Evolutionary conservation across 2,888 invertebrate genomes (phyloP), one percentile per base, ranked within the genome.

Genomic region (Proisotoma minuta): DNA sequence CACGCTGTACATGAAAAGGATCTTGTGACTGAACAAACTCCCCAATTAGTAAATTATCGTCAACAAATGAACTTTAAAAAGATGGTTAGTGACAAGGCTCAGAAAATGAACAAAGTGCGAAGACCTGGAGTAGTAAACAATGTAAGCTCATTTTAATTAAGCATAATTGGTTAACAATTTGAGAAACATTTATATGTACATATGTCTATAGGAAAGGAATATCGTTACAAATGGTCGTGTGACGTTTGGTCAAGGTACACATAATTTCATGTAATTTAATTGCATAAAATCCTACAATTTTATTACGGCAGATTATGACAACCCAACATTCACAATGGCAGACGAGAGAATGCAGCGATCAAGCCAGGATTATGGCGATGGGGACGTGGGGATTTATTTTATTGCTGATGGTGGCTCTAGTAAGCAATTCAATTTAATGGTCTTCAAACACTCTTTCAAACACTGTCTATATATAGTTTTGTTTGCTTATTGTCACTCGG

Each of bases 1-100:
- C 92, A 93, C 77, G 90, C 92, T 40, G 91, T 93, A 57, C 88
- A 91, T 77, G 92, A 93, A 77, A 83, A 87, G 63, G 92, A 93
- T 80, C 82, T 92, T 70, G 87, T 89, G 62, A 91, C 88, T 40
- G 73, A 73, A 26, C 61, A 62, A 4, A 90, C 89, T 82, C 70
- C 66, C 1, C 83, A 84, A 76, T n/a, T n/a, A n/a, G 84, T 86
- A 66, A 91, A 89, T 82, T 91, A 93, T 79, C 88, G 87, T 79
- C 88, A 90, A 79, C 91, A 91, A 78, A 88, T 90, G 85, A 92
- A 92, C 77, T 91, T 91, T 77, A 83, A 92, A 60, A 84, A 91
- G 51, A 83, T 93, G 78, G 88, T 92, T 59, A 91, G 90, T 68
- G 91, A 91, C 77, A 85, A 88, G 75, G 89, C 89, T 76, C 87